Evolutionary conservation across 2,113 vertebrate genomes (phyloP), one percentile per base, ranked within the genome.

Genomic region (Puma concolor): DNA sequence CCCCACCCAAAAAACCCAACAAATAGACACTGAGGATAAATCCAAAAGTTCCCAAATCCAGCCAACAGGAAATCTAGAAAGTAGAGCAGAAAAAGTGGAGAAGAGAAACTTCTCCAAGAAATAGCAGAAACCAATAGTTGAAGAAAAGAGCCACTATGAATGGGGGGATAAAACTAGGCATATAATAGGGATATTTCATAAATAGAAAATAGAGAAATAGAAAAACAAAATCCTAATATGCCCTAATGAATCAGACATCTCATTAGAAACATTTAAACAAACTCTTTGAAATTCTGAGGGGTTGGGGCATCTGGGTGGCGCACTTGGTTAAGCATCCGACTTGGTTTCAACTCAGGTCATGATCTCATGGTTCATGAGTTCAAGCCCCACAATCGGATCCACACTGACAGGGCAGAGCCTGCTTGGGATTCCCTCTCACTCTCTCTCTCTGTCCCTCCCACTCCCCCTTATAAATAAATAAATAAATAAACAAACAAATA

Each of bases 31-130:
- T 57, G 21, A 94, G 27, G 33, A 76, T 60, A 89, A 88, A 71
- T 57, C 23, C 38, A n/a, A 27, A 93, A 25, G 44, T 82, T 76
- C 71, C 31, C 79, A 81, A 85, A 63, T 85, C 25, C 14, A 74
- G 52, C 44, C 64, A 79, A 77, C 0, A 66, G 90, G 52, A 91
- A 95, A 33, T 87, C 41, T 80, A 94, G 54, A 94, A 95, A 92
- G n/a, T 16, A 67, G 29, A 83, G 8, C 1, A 83, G 4, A 91
- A 93, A 71, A 29, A 88, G 64, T 4, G 52, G 52, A 84, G 93
- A 33, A 81, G 36, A 88, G 29, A 57, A 74, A 72, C 36, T 57
- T 31, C n/a, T 88, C 41, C 91, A 90, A 90, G 36, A 88, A 72
- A 80, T 50, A 91, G 85, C 1, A 31, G 67, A 66, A 95, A 36